Conservation (phyloP, 2,113 vertebrate genomes). For the human (Homo sapiens) region DNA sequence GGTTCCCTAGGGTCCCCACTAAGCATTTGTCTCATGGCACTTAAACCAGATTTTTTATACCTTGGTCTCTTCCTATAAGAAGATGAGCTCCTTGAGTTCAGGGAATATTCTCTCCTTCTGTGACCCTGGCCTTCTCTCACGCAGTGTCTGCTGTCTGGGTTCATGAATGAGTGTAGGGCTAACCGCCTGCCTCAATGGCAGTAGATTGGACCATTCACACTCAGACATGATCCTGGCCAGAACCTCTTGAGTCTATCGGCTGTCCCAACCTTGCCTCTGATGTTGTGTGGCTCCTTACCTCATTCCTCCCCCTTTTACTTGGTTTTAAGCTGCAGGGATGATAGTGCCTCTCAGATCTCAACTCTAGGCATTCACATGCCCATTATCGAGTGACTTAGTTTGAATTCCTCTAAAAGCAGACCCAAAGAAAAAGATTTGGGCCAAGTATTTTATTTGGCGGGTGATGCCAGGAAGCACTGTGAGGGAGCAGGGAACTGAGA, state of each 20-base stretch:
- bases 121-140: not conserved
- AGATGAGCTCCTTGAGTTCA: not conserved
- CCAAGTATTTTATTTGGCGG: not conserved
- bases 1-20: not conserved
- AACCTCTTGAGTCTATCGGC: not conserved
- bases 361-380: not conserved
- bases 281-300: not conserved
- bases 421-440: not conserved
- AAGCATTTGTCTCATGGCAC: not conserved
- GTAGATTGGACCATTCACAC: no score
- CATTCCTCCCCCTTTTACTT: not conserved
- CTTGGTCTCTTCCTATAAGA: not conserved
- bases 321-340: not conserved
- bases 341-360: not conserved
- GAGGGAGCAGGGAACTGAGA: not conserved
- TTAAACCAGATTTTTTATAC: not conserved
- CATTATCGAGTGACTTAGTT: not conserved
- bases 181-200: not conserved
- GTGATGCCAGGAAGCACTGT: not conserved
- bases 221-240: not conserved
- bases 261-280: not conserved
- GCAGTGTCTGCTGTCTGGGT: accelerated
- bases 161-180: not conserved
- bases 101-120: not conserved
- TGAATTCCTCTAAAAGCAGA: not conserved